A percentile compares a stretch with the other conserved stretches of the same genome.
Conservation (phyloP, 1,140 invertebrate species). For the Diploscapter pachys region DNA sequence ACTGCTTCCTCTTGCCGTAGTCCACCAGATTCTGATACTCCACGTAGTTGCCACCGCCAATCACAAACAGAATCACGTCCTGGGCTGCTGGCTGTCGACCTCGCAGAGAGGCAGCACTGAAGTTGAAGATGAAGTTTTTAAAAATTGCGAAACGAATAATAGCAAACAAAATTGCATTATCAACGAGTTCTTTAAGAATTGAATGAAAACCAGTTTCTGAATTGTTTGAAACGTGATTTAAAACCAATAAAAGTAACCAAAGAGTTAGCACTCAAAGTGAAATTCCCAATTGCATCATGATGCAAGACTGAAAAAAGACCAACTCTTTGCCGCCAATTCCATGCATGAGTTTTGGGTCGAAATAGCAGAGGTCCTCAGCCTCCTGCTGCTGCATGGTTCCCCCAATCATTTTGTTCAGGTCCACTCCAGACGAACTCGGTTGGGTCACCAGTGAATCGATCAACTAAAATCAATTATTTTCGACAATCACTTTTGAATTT, state of each 20-base stretch:
- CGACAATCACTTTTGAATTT: too few relatives aligned
- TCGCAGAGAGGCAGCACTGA: constrained; percentile 23
- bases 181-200: too few relatives aligned
- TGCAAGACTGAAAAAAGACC: neutral
- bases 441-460: constrained; percentile 83
- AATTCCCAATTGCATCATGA: neutral
- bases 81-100: constrained; percentile 45
- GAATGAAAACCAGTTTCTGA: too few relatives aligned
- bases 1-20: constrained; percentile 66
- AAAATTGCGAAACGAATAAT: too few relatives aligned
- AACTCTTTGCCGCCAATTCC: constrained; percentile 21
- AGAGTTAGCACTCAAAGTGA: too few relatives aligned
- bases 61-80: constrained; percentile 78
- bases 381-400: constrained; percentile 62
- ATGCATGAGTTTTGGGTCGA: constrained; percentile 85
- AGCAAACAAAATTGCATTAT: too few relatives aligned
- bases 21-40: constrained; percentile 92
- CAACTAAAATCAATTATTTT: constrained; percentile 62
- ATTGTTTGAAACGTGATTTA: too few relatives aligned
- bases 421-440: constrained; percentile 59
- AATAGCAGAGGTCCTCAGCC: constrained; percentile 77
- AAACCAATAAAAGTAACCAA: too few relatives aligned
- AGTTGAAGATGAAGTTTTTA: neutral
- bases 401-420: constrained; percentile 29
- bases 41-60: constrained; percentile 97